Evolutionary conservation across 2,888 invertebrate species (phyloP).

Genomic region (Slavum lentiscoides): DNA sequence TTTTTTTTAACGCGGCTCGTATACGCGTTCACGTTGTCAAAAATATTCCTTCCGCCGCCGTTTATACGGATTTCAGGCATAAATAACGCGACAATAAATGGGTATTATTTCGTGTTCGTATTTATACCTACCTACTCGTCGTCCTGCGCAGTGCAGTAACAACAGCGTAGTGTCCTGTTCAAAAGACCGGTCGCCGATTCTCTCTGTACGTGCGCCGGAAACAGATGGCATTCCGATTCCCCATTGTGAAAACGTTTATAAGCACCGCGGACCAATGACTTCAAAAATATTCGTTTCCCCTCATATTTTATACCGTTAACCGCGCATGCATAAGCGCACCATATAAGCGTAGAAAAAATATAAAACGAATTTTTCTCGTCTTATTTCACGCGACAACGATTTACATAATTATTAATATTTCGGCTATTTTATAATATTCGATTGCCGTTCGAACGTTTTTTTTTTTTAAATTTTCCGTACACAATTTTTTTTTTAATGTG

Average conservation of each 20-base stretch:
- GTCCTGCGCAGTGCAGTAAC: neutral
- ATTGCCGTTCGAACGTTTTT: neutral
- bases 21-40: no score
- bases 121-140: no score
- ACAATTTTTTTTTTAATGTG: no score
- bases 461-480: no score
- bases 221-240: conserved; percentile 20
- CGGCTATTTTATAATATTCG: neutral
- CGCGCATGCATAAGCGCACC: neutral
- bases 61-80: neutral
- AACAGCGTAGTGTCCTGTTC: neutral
- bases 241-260: conserved; percentile 13
- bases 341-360: no score
- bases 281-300: neutral
- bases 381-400: neutral
- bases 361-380: neutral
- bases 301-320: neutral
- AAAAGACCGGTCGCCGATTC: conserved; percentile 4
- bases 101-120: conserved; percentile 16
- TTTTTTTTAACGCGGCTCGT: no score
- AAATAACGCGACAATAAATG: neutral
- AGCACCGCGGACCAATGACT: neutral
- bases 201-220: conserved; percentile 11
- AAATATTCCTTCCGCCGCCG: neutral
- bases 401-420: neutral